A percentile compares a stretch with the other conserved stretches of the same genome.
phyloP scores from a whole-genome alignment of 2,113 vertebrate genomes.

The Nansenia antarctica region DNA sequence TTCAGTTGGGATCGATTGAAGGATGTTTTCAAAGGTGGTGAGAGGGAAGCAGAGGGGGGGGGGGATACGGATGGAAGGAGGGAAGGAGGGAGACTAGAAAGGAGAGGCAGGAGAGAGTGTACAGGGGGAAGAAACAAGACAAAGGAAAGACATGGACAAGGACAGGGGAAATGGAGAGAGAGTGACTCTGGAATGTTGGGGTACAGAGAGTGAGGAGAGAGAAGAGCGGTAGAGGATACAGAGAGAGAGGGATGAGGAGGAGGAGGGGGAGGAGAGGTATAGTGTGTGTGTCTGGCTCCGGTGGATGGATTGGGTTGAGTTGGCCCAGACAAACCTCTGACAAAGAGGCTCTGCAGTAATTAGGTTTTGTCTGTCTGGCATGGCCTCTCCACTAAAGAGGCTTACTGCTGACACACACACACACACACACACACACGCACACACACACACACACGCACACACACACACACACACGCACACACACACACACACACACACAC shows the following conservation, averaged over 20 bases:
- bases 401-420: neutral
- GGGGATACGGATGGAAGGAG: too few species aligned
- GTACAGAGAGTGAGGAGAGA: neutral
- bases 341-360: neutral
- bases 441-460: neutral
- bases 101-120: neutral
- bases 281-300: conserved; percentile 42
- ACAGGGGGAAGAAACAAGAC: neutral
- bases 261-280: conserved; percentile 27
- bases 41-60: neutral
- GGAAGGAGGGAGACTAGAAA: neutral
- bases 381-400: neutral
- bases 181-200: neutral
- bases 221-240: neutral
- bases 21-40: conserved; percentile 9
- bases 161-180: neutral
- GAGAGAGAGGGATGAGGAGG: conserved; percentile 38
- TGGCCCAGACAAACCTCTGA: neutral
- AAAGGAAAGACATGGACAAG: neutral
- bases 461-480: neutral
- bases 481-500: neutral
- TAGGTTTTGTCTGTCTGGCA: neutral
- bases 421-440: conserved; percentile 5
- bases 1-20: neutral
- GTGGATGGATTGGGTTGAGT: neutral